phyloP scores from a whole-genome alignment of 2,797 vertebrate species.

The Chelmon rostratus region DNA sequence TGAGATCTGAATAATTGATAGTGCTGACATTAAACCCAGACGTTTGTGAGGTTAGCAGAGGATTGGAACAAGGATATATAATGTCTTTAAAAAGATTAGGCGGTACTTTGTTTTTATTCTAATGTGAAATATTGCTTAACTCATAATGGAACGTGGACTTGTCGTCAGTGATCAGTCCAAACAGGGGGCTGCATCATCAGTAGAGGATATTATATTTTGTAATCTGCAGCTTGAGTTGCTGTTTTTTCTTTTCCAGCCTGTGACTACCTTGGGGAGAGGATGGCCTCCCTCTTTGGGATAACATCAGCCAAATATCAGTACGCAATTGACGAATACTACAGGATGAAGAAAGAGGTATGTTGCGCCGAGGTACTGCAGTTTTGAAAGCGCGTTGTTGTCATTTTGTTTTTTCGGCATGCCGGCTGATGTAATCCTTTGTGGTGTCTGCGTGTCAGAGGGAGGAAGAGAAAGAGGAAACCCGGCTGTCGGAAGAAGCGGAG shows the following conservation, averaged over 20 bases:
- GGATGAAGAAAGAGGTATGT: conserved; percentile 95
- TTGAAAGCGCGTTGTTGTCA: neutral
- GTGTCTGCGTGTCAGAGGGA: conserved; percentile 86
- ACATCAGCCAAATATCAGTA: conserved; percentile 98
- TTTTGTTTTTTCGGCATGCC: neutral
- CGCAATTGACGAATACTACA: conserved; percentile 97
- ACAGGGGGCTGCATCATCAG: neutral
- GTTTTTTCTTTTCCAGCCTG: conserved; percentile 86
- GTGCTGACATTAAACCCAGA: neutral
- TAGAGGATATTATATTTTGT: neutral
- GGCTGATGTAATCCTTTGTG: neutral
- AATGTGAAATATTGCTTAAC: neutral
- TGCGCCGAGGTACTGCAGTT: neutral
- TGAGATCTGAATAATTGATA: neutral
- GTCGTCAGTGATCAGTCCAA: neutral
- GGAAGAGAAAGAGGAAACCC: conserved; percentile 92
- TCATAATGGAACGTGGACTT: neutral
- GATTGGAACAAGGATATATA: neutral
- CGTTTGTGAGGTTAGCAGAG: neutral
- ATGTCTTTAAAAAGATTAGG: neutral
- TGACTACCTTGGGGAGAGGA: conserved; percentile 96
- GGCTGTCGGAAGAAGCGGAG: conserved; percentile 93
- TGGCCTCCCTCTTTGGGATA: conserved; percentile 96
- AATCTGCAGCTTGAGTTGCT: neutral
- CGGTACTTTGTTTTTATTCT: neutral